These are phyloP conservation scores for Phymastichus coffea DNA, from an alignment of 1,140 invertebrate genomes.

Conservation along the genomic window DNA sequence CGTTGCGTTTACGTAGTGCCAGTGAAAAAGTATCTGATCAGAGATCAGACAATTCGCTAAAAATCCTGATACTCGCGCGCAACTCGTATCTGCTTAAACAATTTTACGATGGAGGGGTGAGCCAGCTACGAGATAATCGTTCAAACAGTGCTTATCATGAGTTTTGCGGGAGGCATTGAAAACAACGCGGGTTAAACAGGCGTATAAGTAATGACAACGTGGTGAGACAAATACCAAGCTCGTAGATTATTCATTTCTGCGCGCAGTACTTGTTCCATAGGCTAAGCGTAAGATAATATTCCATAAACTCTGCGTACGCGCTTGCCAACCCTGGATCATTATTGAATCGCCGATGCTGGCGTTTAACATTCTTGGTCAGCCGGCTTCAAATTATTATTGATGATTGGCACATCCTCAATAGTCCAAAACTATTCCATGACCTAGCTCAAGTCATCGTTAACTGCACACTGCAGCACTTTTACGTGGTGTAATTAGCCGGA, in stretches of 20 bases:
- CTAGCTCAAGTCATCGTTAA: neutral
- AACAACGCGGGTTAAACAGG: constrained; percentile 14
- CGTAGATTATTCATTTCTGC: neutral
- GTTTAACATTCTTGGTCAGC: constrained; percentile 20
- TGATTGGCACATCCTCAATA: constrained; percentile 3
- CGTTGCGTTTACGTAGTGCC: neutral
- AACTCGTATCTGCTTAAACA: no score
- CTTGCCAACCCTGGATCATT: constrained; percentile 18
- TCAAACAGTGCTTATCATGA: neutral
- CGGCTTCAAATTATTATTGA: neutral
- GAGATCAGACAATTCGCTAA: constrained; percentile 16
- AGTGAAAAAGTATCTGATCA: neutral
- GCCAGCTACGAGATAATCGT: constrained; percentile 9
- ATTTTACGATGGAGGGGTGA: constrained; percentile 18
- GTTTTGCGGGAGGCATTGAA: constrained; percentile 24
- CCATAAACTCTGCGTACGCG: constrained; percentile 35
- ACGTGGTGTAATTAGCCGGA: no score
- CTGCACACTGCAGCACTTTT: neutral
- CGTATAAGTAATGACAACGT: constrained; percentile 14
- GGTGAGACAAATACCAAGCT: constrained; percentile 28
- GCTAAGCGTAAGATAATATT: constrained; percentile 29
- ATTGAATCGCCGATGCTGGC: constrained; percentile 20
- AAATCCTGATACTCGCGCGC: no score
- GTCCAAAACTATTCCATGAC: constrained; percentile 20
- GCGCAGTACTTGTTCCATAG: constrained; percentile 28